These are phyloP conservation scores for Leptinotarsa lineolata DNA, from an alignment of 1,140 invertebrate genomes.

Conservation along the genomic window DNA sequence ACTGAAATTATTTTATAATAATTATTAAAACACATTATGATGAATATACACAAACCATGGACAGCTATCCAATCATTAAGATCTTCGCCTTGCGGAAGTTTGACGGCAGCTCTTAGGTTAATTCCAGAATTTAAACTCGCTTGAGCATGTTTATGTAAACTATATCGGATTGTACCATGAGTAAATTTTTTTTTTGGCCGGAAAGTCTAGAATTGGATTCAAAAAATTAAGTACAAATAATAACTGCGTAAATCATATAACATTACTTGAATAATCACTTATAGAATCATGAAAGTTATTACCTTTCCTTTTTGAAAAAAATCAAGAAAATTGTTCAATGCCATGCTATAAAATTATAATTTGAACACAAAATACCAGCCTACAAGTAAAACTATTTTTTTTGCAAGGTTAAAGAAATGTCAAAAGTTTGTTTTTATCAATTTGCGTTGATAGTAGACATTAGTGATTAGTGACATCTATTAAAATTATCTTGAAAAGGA, in stretches of 20 bases:
- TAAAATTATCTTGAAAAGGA: background rate
- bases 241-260: background rate
- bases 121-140: constrained; percentile 93
- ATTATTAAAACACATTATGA: background rate
- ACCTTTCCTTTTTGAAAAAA: constrained; percentile 85
- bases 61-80: constrained; percentile 95
- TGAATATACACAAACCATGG: constrained; percentile 69
- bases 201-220: constrained; percentile 71
- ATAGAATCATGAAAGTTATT: constrained; percentile 36
- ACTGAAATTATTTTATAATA: constrained; percentile 62
- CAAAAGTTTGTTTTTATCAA: background rate
- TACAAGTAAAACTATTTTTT: constrained; percentile 10
- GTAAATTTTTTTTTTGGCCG: constrained; percentile 89
- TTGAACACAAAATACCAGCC: background rate
- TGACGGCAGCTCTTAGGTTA: constrained; percentile 84
- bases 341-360: constrained; percentile 53
- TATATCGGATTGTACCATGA: constrained; percentile 88
- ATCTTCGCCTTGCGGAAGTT: constrained; percentile 84
- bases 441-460: background rate
- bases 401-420: constrained; percentile 5
- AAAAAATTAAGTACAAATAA: background rate
- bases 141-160: constrained; percentile 91
- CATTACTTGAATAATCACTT: constrained; percentile 21
- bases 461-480: background rate
- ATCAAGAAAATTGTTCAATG: constrained; percentile 73